Evolutionary conservation across 2,113 vertebrate genomes (phyloP).

Genomic region (Hirundichthys speculiger): DNA sequence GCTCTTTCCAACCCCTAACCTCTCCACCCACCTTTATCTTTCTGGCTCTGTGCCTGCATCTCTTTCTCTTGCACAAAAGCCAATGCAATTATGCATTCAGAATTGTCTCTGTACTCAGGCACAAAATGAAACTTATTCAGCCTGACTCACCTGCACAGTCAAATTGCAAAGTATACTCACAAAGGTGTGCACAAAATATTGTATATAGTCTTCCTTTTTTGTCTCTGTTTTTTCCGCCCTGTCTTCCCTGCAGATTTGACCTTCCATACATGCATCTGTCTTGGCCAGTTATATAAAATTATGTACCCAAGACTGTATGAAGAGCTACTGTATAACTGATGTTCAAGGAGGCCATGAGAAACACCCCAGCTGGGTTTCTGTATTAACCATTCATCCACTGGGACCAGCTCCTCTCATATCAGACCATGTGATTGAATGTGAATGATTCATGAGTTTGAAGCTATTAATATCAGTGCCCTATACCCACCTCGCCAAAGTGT

Average conservation of each 20-base stretch:
- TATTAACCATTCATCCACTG: conserved; percentile 56
- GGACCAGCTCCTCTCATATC: conserved; percentile 47
- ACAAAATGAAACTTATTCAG: conserved; percentile 64
- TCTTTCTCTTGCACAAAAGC: conserved; percentile 44
- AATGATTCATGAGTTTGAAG: conserved; percentile 71
- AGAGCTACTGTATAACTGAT: conserved; percentile 48
- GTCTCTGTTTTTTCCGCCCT: not conserved
- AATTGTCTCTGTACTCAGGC: conserved; percentile 66
- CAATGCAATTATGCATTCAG: conserved; percentile 62
- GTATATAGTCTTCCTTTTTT: too few relatives aligned
- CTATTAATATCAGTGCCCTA: conserved; percentile 63
- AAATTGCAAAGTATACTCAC: conserved; percentile 15
- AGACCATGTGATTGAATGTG: conserved; percentile 57
- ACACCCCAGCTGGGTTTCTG: conserved; percentile 17
- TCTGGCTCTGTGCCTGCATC: conserved; percentile 4
- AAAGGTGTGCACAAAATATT: too few relatives aligned
- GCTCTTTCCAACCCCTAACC: conserved; percentile 25
- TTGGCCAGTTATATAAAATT: conserved; percentile 22
- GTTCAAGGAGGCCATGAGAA: conserved; percentile 35
- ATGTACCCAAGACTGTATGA: conserved; percentile 27
- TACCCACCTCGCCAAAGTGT: conserved; percentile 33
- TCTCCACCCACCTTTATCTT: conserved; percentile 11
- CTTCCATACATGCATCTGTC: conserved; percentile 21
- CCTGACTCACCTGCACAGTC: conserved; percentile 51
- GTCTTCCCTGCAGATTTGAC: not conserved